A percentile compares a stretch with the other conserved stretches of the same genome.
Evolutionary conservation across 2,888 invertebrate species (phyloP).

Genomic region (Ashinkailepas kermadecensis): DNA sequence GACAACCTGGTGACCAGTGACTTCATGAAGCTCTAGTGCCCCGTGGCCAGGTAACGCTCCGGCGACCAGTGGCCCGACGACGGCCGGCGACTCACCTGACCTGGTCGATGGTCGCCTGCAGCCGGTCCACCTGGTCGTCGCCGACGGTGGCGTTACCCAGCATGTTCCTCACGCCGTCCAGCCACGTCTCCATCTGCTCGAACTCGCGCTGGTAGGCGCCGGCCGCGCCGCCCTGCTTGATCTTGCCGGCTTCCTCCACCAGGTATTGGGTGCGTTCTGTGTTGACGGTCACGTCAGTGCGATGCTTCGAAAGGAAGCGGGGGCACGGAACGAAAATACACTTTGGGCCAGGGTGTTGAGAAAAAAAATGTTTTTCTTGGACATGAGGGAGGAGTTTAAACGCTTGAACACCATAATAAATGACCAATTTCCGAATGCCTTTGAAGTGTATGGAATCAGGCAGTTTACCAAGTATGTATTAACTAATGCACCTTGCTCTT

Average conservation of each 20-base stretch:
- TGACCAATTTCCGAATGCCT: too few species aligned
- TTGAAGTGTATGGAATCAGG: too few species aligned
- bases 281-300: constrained; percentile 8
- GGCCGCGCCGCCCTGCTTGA: constrained; percentile 90
- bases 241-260: constrained; percentile 79
- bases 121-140: constrained; percentile 45
- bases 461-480: too few species aligned
- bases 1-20: too few species aligned
- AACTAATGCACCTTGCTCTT: too few species aligned
- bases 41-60: too few species aligned
- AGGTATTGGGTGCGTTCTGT: constrained; percentile 65
- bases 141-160: constrained; percentile 69
- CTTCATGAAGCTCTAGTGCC: too few species aligned
- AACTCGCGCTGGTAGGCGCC: constrained; percentile 95
- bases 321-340: background rate
- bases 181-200: constrained; percentile 76
- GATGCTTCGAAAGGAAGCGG: too few species aligned
- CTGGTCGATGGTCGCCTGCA: constrained; percentile 45
- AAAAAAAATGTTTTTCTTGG: too few species aligned
- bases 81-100: constrained; percentile 42
- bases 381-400: too few species aligned
- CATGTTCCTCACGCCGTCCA: constrained; percentile 68
- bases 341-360: background rate
- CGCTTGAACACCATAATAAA: too few species aligned
- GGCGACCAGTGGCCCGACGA: background rate